phyloP scores from a whole-genome alignment of 2,888 invertebrate genomes.

The Lutraria lutraria region DNA sequence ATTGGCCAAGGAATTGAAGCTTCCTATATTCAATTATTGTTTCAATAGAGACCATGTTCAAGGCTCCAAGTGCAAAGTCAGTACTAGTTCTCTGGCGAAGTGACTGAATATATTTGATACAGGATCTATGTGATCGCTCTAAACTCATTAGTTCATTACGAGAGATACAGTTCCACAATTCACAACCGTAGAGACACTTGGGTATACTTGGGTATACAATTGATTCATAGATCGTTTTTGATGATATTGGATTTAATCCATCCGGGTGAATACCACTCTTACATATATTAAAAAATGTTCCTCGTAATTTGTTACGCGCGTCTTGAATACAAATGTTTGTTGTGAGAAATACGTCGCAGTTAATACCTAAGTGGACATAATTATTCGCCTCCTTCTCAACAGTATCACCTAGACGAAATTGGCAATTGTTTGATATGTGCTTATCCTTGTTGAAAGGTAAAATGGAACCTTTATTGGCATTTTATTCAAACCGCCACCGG shows the following conservation, averaged over 20 bases:
- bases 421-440: neutral
- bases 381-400: neutral
- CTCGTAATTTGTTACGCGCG: neutral
- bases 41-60: constrained; percentile 41
- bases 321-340: neutral
- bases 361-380: constrained; percentile 37
- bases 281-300: neutral
- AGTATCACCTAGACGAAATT: neutral
- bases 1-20: constrained; percentile 42
- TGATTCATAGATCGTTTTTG: constrained; percentile 24
- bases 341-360: neutral
- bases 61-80: constrained; percentile 34
- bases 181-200: constrained; percentile 51
- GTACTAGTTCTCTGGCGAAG: no score
- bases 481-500: no score
- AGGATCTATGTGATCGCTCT: no score
- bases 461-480: no score
- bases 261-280: neutral
- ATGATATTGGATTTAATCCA: neutral
- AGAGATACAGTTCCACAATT: constrained; percentile 41
- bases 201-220: no score
- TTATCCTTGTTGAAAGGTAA: neutral
- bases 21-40: constrained; percentile 51
- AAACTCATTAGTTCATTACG: no score
- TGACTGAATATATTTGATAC: no score